Conservation (phyloP, 2,113 vertebrate species). For the Gopherus flavomarginatus region DNA sequence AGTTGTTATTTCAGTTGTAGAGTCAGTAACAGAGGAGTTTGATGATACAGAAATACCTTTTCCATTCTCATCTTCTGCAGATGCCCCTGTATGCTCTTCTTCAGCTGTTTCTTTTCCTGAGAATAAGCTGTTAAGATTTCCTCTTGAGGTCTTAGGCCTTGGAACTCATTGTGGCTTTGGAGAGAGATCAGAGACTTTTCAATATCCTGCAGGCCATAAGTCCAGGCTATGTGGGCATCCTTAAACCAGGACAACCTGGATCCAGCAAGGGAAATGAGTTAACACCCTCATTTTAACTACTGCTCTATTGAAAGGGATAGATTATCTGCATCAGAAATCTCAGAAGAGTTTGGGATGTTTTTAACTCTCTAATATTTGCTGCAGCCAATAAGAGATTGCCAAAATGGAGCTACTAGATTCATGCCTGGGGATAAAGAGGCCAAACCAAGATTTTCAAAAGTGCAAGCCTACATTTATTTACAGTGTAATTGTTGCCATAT, state of each 20-base stretch:
- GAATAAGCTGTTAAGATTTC: background rate
- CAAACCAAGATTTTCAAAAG: background rate
- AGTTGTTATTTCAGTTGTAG: background rate
- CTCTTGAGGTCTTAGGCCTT: background rate
- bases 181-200: background rate
- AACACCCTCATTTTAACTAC: background rate
- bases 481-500: too few species aligned
- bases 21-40: background rate
- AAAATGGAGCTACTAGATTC: background rate
- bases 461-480: background rate
- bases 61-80: rapidly evolving
- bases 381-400: background rate
- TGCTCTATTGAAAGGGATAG: background rate
- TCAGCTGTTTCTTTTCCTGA: background rate
- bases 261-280: background rate
- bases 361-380: background rate
- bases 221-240: background rate
- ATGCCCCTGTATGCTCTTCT: background rate
- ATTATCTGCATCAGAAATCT: too few species aligned
- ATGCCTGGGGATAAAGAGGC: background rate
- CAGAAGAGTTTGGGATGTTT: background rate
- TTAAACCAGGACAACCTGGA: background rate
- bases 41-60: background rate
- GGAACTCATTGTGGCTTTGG: background rate
- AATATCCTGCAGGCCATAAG: background rate